A percentile compares a stretch with the other conserved stretches of the same genome.
Evolutionary conservation across 2,113 vertebrate genomes (phyloP).

Genomic region (Urocynchramus pylzowi): DNA sequence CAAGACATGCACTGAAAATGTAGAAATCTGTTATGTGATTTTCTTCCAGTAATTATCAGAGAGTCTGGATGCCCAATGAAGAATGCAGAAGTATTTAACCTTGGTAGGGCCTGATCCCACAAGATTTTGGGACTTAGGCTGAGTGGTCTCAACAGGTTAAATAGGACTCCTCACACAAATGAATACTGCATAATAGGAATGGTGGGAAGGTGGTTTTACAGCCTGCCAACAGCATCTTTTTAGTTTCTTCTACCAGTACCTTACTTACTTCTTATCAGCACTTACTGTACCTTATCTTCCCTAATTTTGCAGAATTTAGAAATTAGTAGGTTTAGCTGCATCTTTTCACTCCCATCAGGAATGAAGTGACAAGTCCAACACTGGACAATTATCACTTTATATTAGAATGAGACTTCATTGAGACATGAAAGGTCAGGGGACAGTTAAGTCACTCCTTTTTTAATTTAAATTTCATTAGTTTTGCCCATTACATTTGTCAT

Average conservation of each 20-base stretch:
- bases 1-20: slow-evolving; percentile 14
- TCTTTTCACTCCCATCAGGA: not conserved
- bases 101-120: not conserved
- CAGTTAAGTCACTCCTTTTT: slow-evolving; percentile 30
- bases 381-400: slow-evolving; percentile 32
- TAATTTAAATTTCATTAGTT: slow-evolving; percentile 63
- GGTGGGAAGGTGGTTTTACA: not conserved
- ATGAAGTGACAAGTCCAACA: not conserved
- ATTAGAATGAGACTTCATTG: slow-evolving; percentile 30
- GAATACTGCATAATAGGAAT: not conserved
- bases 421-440: slow-evolving; percentile 24
- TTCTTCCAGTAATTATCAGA: slow-evolving; percentile 8
- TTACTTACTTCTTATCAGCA: not conserved
- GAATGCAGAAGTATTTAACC: not conserved
- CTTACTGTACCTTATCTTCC: not conserved
- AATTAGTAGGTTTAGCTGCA: not conserved
- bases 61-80: not conserved
- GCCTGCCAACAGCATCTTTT: not conserved
- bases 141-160: not conserved
- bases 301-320: not conserved
- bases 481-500: slow-evolving; percentile 42
- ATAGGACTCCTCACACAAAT: not conserved
- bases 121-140: not conserved
- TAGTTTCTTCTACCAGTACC: not conserved
- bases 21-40: slow-evolving; percentile 1